Evolutionary conservation across 2,797 vertebrate species (phyloP).

Genomic region (Rhynchonycteris naso): DNA sequence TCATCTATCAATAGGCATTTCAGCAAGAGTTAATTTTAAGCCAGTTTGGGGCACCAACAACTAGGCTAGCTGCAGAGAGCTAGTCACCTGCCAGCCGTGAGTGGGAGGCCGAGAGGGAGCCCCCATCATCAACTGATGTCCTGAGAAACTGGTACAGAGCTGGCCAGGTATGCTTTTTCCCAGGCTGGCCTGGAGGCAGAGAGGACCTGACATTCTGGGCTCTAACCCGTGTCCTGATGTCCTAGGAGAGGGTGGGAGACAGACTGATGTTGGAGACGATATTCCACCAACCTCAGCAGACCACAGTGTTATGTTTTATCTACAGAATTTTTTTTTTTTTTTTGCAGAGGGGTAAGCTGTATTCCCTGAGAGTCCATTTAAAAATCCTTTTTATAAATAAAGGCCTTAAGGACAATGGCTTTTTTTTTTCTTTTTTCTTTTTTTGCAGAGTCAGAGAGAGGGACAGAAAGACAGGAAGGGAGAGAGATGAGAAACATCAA

Average conservation of each 20-base stretch:
- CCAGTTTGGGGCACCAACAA: neutral
- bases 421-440: neutral
- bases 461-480: no score
- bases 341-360: neutral
- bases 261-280: neutral
- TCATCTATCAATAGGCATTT: neutral
- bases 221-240: neutral
- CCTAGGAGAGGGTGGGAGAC: neutral
- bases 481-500: no score
- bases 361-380: neutral
- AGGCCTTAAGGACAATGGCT: neutral
- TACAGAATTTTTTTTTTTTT: neutral
- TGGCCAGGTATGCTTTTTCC: neutral
- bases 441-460: no score
- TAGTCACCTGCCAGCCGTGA: neutral
- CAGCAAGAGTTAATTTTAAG: neutral
- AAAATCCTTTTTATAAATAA: neutral
- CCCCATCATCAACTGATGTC: neutral
- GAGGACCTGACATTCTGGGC: neutral
- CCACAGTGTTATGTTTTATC: neutral
- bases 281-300: neutral
- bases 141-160: neutral
- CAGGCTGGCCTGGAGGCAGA: neutral
- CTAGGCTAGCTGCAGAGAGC: neutral
- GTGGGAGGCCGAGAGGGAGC: neutral